Evolutionary conservation across 2,113 vertebrate species (phyloP).

Genomic region (Gambusia holbrooki): DNA sequence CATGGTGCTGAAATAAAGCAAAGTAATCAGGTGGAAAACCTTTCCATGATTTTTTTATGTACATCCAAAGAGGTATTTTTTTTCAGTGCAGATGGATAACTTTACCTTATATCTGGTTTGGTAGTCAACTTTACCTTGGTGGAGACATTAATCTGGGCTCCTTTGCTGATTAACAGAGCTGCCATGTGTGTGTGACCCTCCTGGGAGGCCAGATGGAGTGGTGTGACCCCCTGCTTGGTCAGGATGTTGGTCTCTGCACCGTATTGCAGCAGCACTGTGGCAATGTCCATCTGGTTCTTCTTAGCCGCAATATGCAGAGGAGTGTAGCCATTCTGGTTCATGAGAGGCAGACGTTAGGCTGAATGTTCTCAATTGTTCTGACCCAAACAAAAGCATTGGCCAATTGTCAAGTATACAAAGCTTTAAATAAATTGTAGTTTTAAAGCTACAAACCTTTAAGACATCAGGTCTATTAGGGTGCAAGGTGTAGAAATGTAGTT

Average conservation of each 20-base stretch:
- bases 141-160: slow-evolving; percentile 85
- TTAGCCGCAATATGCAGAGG: slow-evolving; percentile 97
- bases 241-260: slow-evolving; percentile 91
- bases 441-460: too few species aligned
- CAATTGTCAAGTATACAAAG: neutral
- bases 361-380: too few species aligned
- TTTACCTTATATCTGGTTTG: neutral
- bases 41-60: too few species aligned
- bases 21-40: too few species aligned
- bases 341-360: slow-evolving; percentile 1
- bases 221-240: slow-evolving; percentile 94
- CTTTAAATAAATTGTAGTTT: too few species aligned
- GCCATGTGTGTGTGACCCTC: slow-evolving; percentile 94
- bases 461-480: too few species aligned
- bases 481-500: too few species aligned
- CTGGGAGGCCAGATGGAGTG: slow-evolving; percentile 93
- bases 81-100: too few species aligned
- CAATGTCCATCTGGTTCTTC: slow-evolving; percentile 98
- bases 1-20: too few species aligned
- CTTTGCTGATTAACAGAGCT: slow-evolving; percentile 88
- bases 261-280: slow-evolving; percentile 87
- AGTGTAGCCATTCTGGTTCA: slow-evolving; percentile 92
- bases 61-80: too few species aligned
- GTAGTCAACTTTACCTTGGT: slow-evolving; percentile 85
- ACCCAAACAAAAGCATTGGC: neutral